Percentiles rank a stretch among this genome's conserved stretches.
These are phyloP conservation scores for Galeopsomyia nigrocyanea DNA, from an alignment of 2,888 invertebrate genomes.

Conservation along the genomic window DNA sequence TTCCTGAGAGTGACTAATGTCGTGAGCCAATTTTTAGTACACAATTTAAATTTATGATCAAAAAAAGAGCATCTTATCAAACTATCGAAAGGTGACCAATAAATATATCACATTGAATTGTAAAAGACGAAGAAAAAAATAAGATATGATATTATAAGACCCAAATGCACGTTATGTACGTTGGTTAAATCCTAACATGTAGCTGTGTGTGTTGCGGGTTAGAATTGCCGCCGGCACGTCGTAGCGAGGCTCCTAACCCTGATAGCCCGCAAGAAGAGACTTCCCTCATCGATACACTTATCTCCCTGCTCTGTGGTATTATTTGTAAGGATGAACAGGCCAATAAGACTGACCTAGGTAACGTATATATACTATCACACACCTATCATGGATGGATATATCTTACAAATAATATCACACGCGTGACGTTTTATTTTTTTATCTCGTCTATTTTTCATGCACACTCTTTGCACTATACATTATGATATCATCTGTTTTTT, in stretches of 20 bases:
- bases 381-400: background rate
- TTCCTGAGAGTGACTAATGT: too few species aligned
- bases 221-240: constrained; percentile 63
- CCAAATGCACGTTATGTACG: constrained; percentile 59
- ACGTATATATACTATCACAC: constrained; percentile 52
- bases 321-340: constrained; percentile 65
- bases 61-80: constrained; percentile 2
- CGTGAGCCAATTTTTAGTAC: too few species aligned
- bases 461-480: too few species aligned
- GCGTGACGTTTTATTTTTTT: background rate
- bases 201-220: constrained; percentile 62
- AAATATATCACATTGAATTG: constrained; percentile 7
- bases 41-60: background rate
- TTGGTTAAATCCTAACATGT: constrained; percentile 60
- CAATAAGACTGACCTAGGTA: constrained; percentile 64
- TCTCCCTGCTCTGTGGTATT: constrained; percentile 68
- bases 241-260: constrained; percentile 62
- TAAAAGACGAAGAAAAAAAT: background rate
- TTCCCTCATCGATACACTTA: constrained; percentile 65
- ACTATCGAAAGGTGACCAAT: constrained; percentile 34
- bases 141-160: constrained; percentile 42
- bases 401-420: constrained; percentile 47
- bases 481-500: too few species aligned
- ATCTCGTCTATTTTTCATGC: too few species aligned
- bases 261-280: constrained; percentile 62